Evolutionary conservation across 2,797 vertebrate species (phyloP).

Genomic region (Prionace glauca): DNA sequence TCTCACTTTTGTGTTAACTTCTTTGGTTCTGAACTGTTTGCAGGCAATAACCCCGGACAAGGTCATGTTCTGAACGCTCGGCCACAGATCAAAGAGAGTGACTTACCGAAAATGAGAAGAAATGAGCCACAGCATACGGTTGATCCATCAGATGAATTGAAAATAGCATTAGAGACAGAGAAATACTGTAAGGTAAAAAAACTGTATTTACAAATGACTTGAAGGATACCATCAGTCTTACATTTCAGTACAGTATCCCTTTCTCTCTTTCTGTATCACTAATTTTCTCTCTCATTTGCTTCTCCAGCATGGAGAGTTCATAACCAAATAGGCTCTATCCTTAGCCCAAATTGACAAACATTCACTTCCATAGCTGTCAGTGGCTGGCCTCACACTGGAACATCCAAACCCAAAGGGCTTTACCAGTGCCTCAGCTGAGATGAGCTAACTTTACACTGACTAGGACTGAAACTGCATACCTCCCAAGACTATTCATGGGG

Average conservation of each 20-base stretch:
- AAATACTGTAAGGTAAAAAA: constrained; percentile 41
- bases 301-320: not conserved
- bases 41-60: constrained; percentile 64
- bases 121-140: constrained; percentile 55
- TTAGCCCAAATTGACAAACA: not conserved
- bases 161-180: constrained; percentile 62
- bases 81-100: constrained; percentile 53
- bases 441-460: not conserved
- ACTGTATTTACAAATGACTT: not conserved
- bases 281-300: not conserved
- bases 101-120: constrained; percentile 47
- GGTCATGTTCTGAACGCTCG: constrained; percentile 48
- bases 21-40: not conserved
- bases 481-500: not conserved
- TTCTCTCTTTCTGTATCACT: not conserved
- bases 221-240: not conserved
- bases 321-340: not conserved
- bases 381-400: not conserved
- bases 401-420: not conserved
- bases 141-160: constrained; percentile 69
- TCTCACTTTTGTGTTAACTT: not conserved
- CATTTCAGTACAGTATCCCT: not conserved
- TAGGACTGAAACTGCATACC: not conserved
- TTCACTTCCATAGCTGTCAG: not conserved
- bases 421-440: not conserved